Conservation (phyloP, 2,113 vertebrate genomes). For the Setophaga kirtlandii region DNA sequence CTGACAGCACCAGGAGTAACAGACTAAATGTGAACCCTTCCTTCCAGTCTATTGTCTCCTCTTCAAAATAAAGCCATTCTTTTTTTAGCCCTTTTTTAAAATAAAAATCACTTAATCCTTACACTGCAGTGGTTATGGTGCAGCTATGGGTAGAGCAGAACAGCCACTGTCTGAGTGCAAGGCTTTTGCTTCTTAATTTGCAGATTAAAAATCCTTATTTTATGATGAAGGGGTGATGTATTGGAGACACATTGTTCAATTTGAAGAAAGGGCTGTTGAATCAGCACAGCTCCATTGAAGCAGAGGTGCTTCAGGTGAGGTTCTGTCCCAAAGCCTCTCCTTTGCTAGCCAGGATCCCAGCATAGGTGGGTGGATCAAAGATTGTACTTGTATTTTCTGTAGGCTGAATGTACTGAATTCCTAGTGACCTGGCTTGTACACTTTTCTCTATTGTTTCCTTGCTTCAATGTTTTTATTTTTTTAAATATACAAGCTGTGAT, state of each 20-base stretch:
- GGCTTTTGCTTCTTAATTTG: conserved; percentile 14
- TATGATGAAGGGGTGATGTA: background rate
- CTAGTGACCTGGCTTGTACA: conserved; percentile 1
- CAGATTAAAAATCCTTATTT: conserved; percentile 4
- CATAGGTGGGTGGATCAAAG: background rate
- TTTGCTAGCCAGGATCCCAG: background rate
- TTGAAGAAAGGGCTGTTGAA: background rate
- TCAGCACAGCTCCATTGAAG: background rate
- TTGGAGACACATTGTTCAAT: background rate
- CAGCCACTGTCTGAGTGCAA: background rate
- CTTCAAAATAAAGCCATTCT: background rate
- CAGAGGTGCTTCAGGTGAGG: background rate
- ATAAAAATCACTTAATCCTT: background rate
- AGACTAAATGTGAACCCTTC: background rate
- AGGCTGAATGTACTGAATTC: conserved; percentile 31
- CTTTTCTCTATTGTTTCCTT: background rate
- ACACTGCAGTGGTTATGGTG: background rate
- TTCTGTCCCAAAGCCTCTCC: background rate
- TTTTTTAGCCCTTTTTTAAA: conserved; percentile 27
- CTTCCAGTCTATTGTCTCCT: background rate
- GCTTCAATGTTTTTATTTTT: conserved; percentile 17
- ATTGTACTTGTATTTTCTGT: background rate
- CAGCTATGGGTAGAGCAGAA: background rate
- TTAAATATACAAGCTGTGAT: conserved; percentile 6
- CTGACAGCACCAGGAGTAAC: background rate